phyloP scores from a whole-genome alignment of 1,140 invertebrate genomes.

The Acromyrmex charruanus region DNA sequence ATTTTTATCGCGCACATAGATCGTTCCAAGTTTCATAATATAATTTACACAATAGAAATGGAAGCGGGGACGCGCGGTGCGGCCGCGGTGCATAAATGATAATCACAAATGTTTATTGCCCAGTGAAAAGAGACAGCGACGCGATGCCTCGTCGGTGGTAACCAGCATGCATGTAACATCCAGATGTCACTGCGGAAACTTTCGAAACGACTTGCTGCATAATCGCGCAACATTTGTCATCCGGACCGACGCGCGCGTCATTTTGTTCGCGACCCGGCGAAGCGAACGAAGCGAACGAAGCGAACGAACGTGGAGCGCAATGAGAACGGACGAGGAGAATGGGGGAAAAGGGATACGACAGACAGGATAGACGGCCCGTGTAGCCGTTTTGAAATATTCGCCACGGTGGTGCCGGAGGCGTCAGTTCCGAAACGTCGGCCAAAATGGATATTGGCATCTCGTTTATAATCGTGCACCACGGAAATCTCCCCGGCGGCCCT shows the following conservation, averaged over 20 bases:
- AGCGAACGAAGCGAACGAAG: background rate
- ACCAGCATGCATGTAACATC: conserved; percentile 47
- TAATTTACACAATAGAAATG: conserved; percentile 1
- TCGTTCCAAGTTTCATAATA: conserved; percentile 17
- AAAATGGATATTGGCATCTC: conserved; percentile 64
- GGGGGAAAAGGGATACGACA: background rate
- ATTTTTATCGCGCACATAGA: conserved; percentile 36
- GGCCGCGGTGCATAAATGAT: conserved; percentile 27
- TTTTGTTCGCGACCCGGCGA: conserved; percentile 54
- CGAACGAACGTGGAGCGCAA: conserved; percentile 23
- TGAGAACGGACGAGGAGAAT: background rate
- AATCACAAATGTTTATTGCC: conserved; percentile 57
- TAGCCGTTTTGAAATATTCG: conserved; percentile 67
- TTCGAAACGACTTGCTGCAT: conserved; percentile 73
- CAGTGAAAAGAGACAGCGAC: background rate
- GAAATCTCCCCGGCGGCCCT: conserved; percentile 19
- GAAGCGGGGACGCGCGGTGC: conserved; percentile 27
- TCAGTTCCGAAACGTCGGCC: conserved; percentile 52
- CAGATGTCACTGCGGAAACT: conserved; percentile 52
- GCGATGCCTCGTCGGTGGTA: conserved; percentile 26
- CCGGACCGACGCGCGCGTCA: conserved; percentile 54
- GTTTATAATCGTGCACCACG: conserved; percentile 61
- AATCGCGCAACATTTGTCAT: conserved; percentile 75
- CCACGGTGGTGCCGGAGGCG: conserved; percentile 4
- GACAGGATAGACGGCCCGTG: conserved; percentile 43